phyloP scores from a whole-genome alignment of 2,797 vertebrate genomes.

The Phyllotis vaccarum region DNA sequence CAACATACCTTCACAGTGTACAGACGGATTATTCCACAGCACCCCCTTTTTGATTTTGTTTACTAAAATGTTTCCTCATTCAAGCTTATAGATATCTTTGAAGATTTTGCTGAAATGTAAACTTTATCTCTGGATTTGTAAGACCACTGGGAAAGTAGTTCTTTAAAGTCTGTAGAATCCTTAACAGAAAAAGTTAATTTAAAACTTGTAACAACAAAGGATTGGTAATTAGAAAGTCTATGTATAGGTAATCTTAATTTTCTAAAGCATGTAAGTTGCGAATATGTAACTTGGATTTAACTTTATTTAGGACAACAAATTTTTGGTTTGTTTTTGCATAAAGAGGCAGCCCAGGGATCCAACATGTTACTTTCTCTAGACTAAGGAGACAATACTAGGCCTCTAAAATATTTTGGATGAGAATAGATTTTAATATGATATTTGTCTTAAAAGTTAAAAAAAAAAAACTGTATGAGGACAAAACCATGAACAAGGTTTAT shows the following conservation, averaged over 20 bases:
- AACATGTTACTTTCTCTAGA: neutral
- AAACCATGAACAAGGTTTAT: neutral
- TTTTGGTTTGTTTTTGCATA: neutral
- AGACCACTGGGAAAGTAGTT: neutral
- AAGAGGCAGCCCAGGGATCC: neutral
- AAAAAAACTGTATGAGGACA: neutral
- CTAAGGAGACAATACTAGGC: neutral
- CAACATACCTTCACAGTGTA: too few relatives aligned
- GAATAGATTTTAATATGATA: neutral
- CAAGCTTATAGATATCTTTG: neutral
- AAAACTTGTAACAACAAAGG: neutral
- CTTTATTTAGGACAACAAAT: neutral
- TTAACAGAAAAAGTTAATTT: neutral
- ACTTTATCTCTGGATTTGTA: neutral
- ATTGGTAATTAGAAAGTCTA: neutral
- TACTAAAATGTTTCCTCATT: neutral
- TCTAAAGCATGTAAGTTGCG: neutral
- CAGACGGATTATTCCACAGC: too few relatives aligned
- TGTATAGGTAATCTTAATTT: neutral
- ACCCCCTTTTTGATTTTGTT: neutral
- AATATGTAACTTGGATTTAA: neutral
- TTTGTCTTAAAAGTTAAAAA: neutral
- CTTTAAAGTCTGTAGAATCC: neutral
- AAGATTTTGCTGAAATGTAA: neutral
- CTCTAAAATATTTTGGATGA: neutral